A percentile compares a stretch with the other conserved stretches of the same genome.
Conservation (phyloP, 2,797 vertebrate species). For the Catamblyrhynchus diadema region DNA sequence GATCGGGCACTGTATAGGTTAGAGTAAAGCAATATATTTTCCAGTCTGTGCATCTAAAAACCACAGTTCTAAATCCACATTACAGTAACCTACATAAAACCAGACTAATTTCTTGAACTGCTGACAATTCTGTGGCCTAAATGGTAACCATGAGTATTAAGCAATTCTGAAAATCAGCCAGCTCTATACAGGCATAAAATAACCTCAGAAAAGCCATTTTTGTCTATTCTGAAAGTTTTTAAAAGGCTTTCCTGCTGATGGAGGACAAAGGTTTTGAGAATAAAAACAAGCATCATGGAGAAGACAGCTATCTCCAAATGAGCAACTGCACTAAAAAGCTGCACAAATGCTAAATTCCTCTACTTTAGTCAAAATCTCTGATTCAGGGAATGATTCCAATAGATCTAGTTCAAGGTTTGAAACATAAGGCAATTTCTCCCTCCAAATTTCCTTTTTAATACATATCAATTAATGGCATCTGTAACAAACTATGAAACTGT, state of each 20-base stretch:
- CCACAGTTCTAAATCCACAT: not conserved
- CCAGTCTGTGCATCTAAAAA: not conserved
- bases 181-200: not conserved
- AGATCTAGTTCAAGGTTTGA: not conserved
- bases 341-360: not conserved
- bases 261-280: not conserved
- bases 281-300: not conserved
- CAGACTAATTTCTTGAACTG: not conserved
- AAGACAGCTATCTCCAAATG: not conserved
- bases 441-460: not conserved
- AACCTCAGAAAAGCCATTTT: not conserved
- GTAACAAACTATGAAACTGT: not conserved
- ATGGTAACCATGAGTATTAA: not conserved
- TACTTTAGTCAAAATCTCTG: not conserved
- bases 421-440: not conserved
- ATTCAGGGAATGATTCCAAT: not conserved
- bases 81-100: not conserved
- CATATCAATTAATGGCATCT: not conserved
- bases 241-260: not conserved
- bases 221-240: not conserved
- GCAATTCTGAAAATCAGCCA: slow-evolving; percentile 8
- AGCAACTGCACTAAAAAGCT: not conserved
- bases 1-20: not conserved
- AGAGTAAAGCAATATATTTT: not conserved
- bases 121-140: not conserved